Base-by-base conservation (phyloP, 2,797 vertebrate species). In the Cheirogaleus major region DNA sequence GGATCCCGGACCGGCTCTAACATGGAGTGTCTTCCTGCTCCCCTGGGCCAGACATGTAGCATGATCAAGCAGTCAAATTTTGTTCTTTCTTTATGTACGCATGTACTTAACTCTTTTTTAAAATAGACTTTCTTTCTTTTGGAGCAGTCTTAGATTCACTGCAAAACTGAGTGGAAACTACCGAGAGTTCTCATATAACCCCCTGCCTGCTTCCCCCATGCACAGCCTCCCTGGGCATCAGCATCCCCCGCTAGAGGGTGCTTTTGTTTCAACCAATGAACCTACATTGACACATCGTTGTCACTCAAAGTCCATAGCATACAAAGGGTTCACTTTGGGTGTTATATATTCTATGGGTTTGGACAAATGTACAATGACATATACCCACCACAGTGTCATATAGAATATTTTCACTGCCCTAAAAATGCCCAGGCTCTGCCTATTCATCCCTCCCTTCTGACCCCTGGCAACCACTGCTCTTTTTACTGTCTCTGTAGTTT, bases 21-120 rank as follows among this genome's bases (percentile, higher is more conserved):
- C 11, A 1, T 2, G 41, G 6, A 35, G 14, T 5, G 41, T 52
- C 75, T 63, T 70, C 55, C 15, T 14, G 65, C 3, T 43, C 7
- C 41, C 15, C 23, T 4, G 0, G 63, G 84, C 43, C 75, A 50
- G 65, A 70, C 0, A 0, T 30, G 13, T 7, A 48, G n/a, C n/a
- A 8, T 4, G 25, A 59, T 13, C 0, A 12, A 61, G 43, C n/a
- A 80, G 7, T 35, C 27, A 4, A 4, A 10, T 25, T 20, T 41
- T 30, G 52, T 25, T 57, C 55, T 38, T 57, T 57, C 25, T 11
- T 35, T 38, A 38, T 27, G 50, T 38, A 55, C 12, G 17, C 67
- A 23, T 12, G 35, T 41, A 23, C 18, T 45, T 20, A 67, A 35
- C 13, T 55, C 32, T 32, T 57, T 57, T 25, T 41, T 12, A 20